Base-by-base conservation (phyloP, 1,140 invertebrate genomes). In the Nasonia longicornis region DNA sequence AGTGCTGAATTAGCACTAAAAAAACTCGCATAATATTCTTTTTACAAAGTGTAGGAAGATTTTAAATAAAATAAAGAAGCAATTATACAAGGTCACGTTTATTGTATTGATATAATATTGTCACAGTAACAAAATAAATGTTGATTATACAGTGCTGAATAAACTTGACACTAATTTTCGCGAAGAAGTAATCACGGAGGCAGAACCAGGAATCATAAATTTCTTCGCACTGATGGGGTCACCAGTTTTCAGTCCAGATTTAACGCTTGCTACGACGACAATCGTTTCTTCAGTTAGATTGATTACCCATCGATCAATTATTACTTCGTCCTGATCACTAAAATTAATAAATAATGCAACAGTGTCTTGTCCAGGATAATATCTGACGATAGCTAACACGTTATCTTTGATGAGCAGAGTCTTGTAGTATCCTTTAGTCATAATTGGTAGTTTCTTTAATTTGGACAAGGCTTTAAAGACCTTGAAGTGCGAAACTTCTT, bases 401-500 rank as follows among this genome's bases (percentile, higher is more conserved):
- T 80, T 66, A 3, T 82, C 84, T 1, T 90, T 85, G 3, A 89
- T 87, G 1, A 89, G 83, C 1, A 81, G 72, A 2, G 88, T 87
- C 20, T 72, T 35, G 2, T 91, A 85, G 0, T 82, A 82, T 31
- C 93, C 93, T 11, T 86, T 20, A 6, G 82, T 85, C 8, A 93
- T 77, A 0, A 90, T 87, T 0, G 16, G 29, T 0, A 85, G 83
- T 14, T 86, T 67, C 11, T 92, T 87, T 20, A 93, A 77, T 29
- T 85, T 83, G 12, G 89, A 84, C 2, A 93, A 83, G 10, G 84
- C 76, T 67, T 91, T 91, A 83, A 92, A 93, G 91, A 91, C 70
- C 92, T 92, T 83, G 91, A 92, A 10, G 29, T 71, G 20, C 87
- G 84, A 81, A 87, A 87, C 0, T 73, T 83, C 20, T 86, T 77